Evolutionary conservation across 2,888 invertebrate genomes (phyloP).

Genomic region (Cataglyphis albicans): DNA sequence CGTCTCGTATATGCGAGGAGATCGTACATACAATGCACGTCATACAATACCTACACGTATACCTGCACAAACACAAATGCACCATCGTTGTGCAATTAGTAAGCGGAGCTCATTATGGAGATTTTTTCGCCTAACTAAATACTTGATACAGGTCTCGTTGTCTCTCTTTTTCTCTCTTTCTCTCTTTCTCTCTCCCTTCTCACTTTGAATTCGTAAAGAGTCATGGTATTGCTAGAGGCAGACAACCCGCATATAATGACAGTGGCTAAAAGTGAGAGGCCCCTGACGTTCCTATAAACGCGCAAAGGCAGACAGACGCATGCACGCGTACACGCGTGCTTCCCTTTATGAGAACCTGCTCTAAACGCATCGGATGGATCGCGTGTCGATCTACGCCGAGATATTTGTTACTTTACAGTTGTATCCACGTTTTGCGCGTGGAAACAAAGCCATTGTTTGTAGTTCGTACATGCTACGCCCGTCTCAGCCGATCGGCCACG

Average conservation of each 20-base stretch:
- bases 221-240: constrained; percentile 43
- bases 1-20: constrained; percentile 30
- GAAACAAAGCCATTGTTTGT: constrained; percentile 85
- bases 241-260: constrained; percentile 67
- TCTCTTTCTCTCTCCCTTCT: constrained; percentile 28
- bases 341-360: constrained; percentile 63
- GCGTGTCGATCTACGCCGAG: constrained; percentile 85
- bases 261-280: constrained; percentile 42
- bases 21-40: constrained; percentile 43
- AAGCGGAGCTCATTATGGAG: constrained; percentile 80
- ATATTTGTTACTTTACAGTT: constrained; percentile 85
- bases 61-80: background rate
- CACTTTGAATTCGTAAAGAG: constrained; percentile 78
- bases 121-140: constrained; percentile 80
- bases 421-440: constrained; percentile 84
- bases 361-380: constrained; percentile 78
- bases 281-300: constrained; percentile 62
- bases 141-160: constrained; percentile 78
- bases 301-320: constrained; percentile 19
- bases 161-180: constrained; percentile 20
- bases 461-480: constrained; percentile 78
- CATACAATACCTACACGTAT: background rate
- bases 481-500: constrained; percentile 67
- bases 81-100: constrained; percentile 76
- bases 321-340: constrained; percentile 25